Percentiles rank a stretch among this genome's conserved stretches.
These are phyloP conservation scores for Chalcosyrphus nemorum DNA, from an alignment of 2,888 invertebrate species.

Conservation along the genomic window DNA sequence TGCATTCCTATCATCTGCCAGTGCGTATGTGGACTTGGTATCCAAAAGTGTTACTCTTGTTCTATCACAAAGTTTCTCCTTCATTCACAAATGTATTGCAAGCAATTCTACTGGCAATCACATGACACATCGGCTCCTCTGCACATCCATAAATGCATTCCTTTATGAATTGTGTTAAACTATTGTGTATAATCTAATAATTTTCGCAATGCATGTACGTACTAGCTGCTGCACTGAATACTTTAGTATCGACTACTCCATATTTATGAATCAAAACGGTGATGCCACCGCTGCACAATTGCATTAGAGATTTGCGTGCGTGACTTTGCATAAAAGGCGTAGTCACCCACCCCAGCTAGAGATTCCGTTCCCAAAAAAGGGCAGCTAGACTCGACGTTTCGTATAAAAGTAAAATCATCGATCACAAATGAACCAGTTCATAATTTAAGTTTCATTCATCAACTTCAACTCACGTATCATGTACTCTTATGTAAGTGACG, in stretches of 20 bases:
- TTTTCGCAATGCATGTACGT: constrained; percentile 22
- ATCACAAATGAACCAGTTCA: constrained; percentile 45
- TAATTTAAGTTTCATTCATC: constrained; percentile 45
- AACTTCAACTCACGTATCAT: constrained; percentile 19
- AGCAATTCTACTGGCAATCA: no score
- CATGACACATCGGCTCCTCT: constrained; percentile 37
- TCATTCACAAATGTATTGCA: neutral
- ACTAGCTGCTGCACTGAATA: constrained; percentile 23
- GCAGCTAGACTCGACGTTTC: constrained; percentile 30
- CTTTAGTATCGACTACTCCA: constrained; percentile 17
- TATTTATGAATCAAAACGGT: constrained; percentile 53
- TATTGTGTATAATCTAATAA: constrained; percentile 16
- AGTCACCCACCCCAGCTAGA: constrained; percentile 46
- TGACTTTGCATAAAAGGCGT: constrained; percentile 67
- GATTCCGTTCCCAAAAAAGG: constrained; percentile 59
- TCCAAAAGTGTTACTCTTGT: neutral
- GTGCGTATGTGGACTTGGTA: no score
- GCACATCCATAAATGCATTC: constrained; percentile 15
- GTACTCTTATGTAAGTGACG: constrained; percentile 53
- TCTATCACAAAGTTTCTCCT: neutral
- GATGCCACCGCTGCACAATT: constrained; percentile 60
- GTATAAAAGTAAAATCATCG: constrained; percentile 64
- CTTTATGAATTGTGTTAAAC: constrained; percentile 9
- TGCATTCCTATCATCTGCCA: no score
- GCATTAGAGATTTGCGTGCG: constrained; percentile 72